Evolutionary conservation across 2,888 invertebrate species (phyloP), one percentile per base, ranked within the genome.

Genomic region (Automeris io): DNA sequence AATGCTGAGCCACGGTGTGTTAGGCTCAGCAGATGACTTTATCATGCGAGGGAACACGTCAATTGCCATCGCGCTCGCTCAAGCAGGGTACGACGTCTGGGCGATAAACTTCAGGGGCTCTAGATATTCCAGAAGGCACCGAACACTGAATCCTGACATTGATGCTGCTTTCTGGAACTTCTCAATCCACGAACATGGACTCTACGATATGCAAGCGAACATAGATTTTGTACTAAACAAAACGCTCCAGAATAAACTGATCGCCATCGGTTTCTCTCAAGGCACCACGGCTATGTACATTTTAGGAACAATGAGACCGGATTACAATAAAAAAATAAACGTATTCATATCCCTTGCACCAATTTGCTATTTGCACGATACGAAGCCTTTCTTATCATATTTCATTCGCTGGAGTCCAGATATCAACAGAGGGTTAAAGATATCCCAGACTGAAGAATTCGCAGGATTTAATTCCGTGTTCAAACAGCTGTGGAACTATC

Each of bases 21-120:
- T 37, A 2, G 22, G 23, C 5, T 9, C 37, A 5, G 16, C 16
- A 0, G 37, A 37, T 23, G 13, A 22, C 5, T 37, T 22, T 18
- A 16, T 32, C 16, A 9, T 37, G 2, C 83, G 2, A 26, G 35
- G 12, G 9, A 29, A 13, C n/a, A 39, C 33, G 8, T 39, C 39
- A 3, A 11, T 39, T 7, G 39, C 21, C 3, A 34, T 34, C 34
- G 16, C 11, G 7, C 29, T 39, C 6, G 33, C 39, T 2, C 11
- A 12, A 18, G 16, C 26, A 6, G 39, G 39, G 1, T 34, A 39
- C 12, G 39, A 39, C 29, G 37, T 41, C 5, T 41, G 41, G 41
- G 33, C 26, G 0, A 12, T 31, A 2, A 41, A 41, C 22, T 33
- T 22, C n/a, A 37, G 41, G 23, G 41, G 41, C 2, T 37, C 21